A percentile compares a stretch with the other conserved stretches of the same genome.
These are phyloP conservation scores for Sternotherus odoratus DNA, from an alignment of 2,797 vertebrate genomes.

Conservation along the genomic window DNA sequence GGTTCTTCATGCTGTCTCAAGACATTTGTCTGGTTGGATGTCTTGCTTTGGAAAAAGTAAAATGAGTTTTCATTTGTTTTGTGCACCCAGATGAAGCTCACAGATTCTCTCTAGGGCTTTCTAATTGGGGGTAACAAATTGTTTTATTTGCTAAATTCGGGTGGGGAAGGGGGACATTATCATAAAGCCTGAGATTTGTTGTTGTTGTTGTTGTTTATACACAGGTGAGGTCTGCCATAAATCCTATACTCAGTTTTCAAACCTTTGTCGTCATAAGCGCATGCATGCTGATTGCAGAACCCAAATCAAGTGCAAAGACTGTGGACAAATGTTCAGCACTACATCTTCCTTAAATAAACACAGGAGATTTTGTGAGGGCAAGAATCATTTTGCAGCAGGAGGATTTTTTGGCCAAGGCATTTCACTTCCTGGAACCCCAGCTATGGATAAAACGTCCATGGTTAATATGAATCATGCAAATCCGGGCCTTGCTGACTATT, in stretches of 20 bases:
- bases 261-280: slow-evolving; percentile 99
- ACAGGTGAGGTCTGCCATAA: slow-evolving; percentile 99
- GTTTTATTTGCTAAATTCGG: slow-evolving; percentile 77
- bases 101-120: slow-evolving; percentile 52
- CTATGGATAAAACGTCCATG: slow-evolving; percentile 96
- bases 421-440: slow-evolving; percentile 92
- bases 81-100: slow-evolving; percentile 14
- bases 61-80: slow-evolving; percentile 48
- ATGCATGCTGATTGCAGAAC: slow-evolving; percentile 99
- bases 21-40: slow-evolving; percentile 72
- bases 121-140: slow-evolving; percentile 65
- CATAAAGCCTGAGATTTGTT: slow-evolving; percentile 84
- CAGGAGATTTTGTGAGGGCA: slow-evolving; percentile 99
- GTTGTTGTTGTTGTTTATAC: slow-evolving; percentile 83
- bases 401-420: slow-evolving; percentile 98
- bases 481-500: slow-evolving; percentile 97
- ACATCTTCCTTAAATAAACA: slow-evolving; percentile 99
- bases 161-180: slow-evolving; percentile 65
- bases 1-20: slow-evolving; percentile 62
- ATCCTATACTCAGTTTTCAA: slow-evolving; percentile 99
- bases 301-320: slow-evolving; percentile 99
- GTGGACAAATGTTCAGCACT: slow-evolving; percentile 99
- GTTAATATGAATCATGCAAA: slow-evolving; percentile 94
- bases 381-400: slow-evolving; percentile 98
- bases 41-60: slow-evolving; percentile 71